phyloP scores from a whole-genome alignment of 2,113 vertebrate genomes.

The Calyptomena viridis region DNA sequence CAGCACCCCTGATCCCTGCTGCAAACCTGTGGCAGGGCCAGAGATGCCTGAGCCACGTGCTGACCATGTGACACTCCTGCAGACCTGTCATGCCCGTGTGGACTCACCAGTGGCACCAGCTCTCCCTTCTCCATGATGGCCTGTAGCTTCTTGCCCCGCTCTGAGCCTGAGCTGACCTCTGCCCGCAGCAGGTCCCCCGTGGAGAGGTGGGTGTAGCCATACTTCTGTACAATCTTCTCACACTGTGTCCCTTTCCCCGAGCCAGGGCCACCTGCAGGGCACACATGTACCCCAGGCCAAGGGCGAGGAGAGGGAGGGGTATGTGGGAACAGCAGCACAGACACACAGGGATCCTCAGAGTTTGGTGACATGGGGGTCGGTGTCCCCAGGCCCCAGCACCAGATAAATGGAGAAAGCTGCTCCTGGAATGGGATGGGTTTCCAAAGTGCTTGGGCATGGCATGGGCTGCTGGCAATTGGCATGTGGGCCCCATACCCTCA shows the following conservation, averaged over 20 bases:
- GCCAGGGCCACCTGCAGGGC: slow-evolving; percentile 88
- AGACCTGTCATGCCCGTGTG: accelerated
- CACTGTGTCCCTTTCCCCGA: slow-evolving; percentile 98
- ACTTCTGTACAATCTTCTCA: slow-evolving; percentile 92
- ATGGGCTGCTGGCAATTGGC: background rate
- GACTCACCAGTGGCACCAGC: slow-evolving; percentile 92
- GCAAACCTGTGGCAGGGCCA: background rate
- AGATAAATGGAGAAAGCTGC: background rate
- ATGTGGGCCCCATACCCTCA: background rate
- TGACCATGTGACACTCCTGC: background rate
- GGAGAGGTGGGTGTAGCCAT: slow-evolving; percentile 97
- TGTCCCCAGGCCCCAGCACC: background rate
- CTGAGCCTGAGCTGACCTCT: slow-evolving; percentile 89
- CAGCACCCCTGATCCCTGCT: background rate
- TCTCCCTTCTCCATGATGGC: slow-evolving; percentile 98
- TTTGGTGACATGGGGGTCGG: accelerated
- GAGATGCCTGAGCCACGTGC: accelerated
- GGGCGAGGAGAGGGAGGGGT: background rate
- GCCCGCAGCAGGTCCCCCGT: slow-evolving; percentile 93
- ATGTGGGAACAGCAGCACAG: background rate
- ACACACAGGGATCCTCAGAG: background rate
- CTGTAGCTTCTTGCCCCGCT: slow-evolving; percentile 90
- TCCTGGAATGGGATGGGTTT: background rate
- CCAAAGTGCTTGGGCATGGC: background rate
- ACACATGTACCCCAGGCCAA: background rate